Evolutionary conservation across 2,888 invertebrate species (phyloP).

Genomic region (Scaptomyza polygonia): DNA sequence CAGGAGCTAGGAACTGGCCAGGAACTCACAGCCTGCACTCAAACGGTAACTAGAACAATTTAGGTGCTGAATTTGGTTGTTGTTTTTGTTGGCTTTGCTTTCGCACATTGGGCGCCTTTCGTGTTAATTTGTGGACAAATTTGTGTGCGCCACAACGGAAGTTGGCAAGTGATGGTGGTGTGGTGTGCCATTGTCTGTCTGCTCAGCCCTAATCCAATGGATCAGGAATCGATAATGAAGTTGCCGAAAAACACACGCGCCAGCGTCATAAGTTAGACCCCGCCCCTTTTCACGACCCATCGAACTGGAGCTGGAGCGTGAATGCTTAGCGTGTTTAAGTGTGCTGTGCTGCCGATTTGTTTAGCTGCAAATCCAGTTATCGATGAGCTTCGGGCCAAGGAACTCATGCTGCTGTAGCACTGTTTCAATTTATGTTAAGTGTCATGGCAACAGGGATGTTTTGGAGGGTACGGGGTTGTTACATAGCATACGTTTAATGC

Average conservation of each 20-base stretch:
- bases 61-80: slow-evolving; percentile 47
- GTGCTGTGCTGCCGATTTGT: slow-evolving; percentile 71
- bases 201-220: slow-evolving; percentile 67
- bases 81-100: slow-evolving; percentile 25
- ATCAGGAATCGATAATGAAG: slow-evolving; percentile 80
- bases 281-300: neutral
- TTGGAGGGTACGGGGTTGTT: neutral
- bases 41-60: slow-evolving; percentile 67
- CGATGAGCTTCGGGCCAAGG: slow-evolving; percentile 58
- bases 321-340: slow-evolving; percentile 51
- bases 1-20: slow-evolving; percentile 4
- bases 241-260: slow-evolving; percentile 72
- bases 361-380: slow-evolving; percentile 80
- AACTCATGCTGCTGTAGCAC: slow-evolving; percentile 35
- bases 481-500: slow-evolving; percentile 44
- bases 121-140: slow-evolving; percentile 80
- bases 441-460: slow-evolving; percentile 6
- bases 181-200: slow-evolving; percentile 49
- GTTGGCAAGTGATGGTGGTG: slow-evolving; percentile 25
- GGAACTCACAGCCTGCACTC: slow-evolving; percentile 4
- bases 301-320: neutral
- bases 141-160: slow-evolving; percentile 74
- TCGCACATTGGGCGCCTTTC: slow-evolving; percentile 61
- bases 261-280: slow-evolving; percentile 69
- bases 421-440: slow-evolving; percentile 66